Percentiles rank a stretch among this genome's conserved stretches.
These are phyloP conservation scores for Synergus gifuensis DNA, from an alignment of 2,888 invertebrate species.

Conservation along the genomic window DNA sequence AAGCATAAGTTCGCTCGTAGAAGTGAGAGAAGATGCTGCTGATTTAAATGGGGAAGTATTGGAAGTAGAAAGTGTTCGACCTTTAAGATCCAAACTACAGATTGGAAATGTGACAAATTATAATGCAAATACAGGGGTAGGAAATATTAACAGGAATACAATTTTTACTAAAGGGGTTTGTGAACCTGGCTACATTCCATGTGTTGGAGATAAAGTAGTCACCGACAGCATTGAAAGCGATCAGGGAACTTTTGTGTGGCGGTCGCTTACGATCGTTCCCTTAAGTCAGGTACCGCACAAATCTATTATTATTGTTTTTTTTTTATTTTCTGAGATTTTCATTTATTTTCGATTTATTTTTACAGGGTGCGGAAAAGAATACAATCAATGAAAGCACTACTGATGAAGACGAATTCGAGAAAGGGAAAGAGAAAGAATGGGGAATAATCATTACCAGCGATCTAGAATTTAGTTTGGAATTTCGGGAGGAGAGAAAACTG, in stretches of 20 bases:
- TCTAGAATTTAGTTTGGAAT: conserved; percentile 75
- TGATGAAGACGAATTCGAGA: conserved; percentile 62
- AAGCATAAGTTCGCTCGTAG: conserved; percentile 82
- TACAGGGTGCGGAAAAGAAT: conserved; percentile 9
- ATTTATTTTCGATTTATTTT: not conserved
- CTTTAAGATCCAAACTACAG: conserved; percentile 81
- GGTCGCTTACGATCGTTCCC: conserved; percentile 80
- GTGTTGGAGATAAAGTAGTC: conserved; percentile 82
- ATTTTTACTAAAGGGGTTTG: conserved; percentile 82
- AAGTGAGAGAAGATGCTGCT: conserved; percentile 80
- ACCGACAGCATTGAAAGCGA: conserved; percentile 87
- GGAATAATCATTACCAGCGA: conserved; percentile 78
- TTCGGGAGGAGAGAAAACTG: conserved; percentile 77
- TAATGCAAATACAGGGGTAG: conserved; percentile 73
- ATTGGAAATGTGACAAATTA: conserved; percentile 79
- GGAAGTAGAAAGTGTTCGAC: conserved; percentile 81
- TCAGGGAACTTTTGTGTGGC: conserved; percentile 81
- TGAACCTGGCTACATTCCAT: conserved; percentile 79
- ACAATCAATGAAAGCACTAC: not conserved
- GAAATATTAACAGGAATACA: conserved; percentile 81
- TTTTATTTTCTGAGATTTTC: conserved; percentile 7
- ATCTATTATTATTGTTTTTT: not conserved
- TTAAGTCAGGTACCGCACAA: conserved; percentile 54
- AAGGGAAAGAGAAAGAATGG: conserved; percentile 78
- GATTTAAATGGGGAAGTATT: conserved; percentile 81